Evolutionary conservation across 2,888 invertebrate genomes (phyloP).

Genomic region (Trissolcus brochymenae): DNA sequence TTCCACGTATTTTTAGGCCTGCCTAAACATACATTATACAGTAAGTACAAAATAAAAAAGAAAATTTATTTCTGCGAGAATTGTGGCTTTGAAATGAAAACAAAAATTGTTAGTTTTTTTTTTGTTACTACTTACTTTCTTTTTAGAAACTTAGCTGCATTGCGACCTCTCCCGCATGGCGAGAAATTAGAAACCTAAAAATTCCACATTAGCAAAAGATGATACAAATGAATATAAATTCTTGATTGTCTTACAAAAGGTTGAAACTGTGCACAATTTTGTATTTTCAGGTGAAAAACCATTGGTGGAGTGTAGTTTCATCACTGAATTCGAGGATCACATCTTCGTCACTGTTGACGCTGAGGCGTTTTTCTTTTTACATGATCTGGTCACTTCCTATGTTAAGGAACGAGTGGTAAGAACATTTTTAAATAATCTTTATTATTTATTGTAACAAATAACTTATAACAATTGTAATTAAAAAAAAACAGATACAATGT

Average conservation of each 20-base stretch:
- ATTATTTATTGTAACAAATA: too few relatives aligned
- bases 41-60: constrained; percentile 65
- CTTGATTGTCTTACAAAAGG: too few relatives aligned
- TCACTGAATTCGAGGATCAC: constrained; percentile 98
- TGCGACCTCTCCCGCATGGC: too few relatives aligned
- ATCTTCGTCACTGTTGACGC: constrained; percentile 99
- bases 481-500: too few relatives aligned
- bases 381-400: constrained; percentile 97
- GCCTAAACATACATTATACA: constrained; percentile 74
- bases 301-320: constrained; percentile 95
- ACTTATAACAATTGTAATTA: too few relatives aligned
- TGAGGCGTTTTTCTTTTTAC: constrained; percentile 97
- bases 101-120: too few relatives aligned
- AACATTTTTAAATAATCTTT: too few relatives aligned
- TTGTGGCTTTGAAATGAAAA: constrained; percentile 10
- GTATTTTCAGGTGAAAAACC: constrained; percentile 85
- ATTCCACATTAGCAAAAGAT: too few relatives aligned
- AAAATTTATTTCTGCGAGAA: background rate
- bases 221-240: too few relatives aligned
- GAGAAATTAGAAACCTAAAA: too few relatives aligned
- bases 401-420: constrained; percentile 89
- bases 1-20: constrained; percentile 72
- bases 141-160: background rate
- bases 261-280: background rate
- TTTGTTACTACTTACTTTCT: constrained; percentile 11